A percentile compares a stretch with the other conserved stretches of the same genome.
Evolutionary conservation across 2,888 invertebrate species (phyloP).

Genomic region (Proisotoma minuta): DNA sequence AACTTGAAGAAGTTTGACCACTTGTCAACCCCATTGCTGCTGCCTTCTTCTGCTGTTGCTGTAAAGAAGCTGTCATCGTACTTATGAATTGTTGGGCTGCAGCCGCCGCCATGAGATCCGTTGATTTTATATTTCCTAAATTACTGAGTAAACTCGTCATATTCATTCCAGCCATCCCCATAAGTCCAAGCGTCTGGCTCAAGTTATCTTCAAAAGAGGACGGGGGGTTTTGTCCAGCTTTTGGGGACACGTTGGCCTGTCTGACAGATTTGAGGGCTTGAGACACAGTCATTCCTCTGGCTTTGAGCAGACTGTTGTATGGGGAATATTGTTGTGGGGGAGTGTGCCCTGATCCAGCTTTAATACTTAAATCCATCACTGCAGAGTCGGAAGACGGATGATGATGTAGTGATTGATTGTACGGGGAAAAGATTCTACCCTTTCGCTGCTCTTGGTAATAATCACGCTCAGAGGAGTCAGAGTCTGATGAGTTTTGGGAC

Average conservation of each 20-base stretch:
- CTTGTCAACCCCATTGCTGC: not conserved
- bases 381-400: slow-evolving; percentile 1
- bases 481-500: slow-evolving; percentile 10
- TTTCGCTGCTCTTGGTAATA: not conserved
- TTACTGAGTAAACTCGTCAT: slow-evolving; percentile 11
- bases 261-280: slow-evolving; percentile 12
- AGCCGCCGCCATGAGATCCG: slow-evolving; percentile 13
- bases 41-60: slow-evolving; percentile 12
- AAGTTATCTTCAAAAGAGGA: slow-evolving; percentile 8
- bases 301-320: not conserved
- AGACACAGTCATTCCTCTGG: slow-evolving; percentile 11
- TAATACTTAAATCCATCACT: slow-evolving; percentile 11
- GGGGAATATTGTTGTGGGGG: not conserved
- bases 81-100: slow-evolving; percentile 11
- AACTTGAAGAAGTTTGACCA: slow-evolving; percentile 21
- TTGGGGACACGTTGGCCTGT: not conserved
- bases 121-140: slow-evolving; percentile 13
- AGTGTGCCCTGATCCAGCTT: not conserved
- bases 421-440: not conserved
- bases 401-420: not conserved
- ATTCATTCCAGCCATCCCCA: slow-evolving; percentile 16
- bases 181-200: slow-evolving; percentile 10
- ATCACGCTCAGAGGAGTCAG: not conserved
- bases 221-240: slow-evolving; percentile 8
- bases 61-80: slow-evolving; percentile 3